Conservation (phyloP, 35 echinoderm and acorn worm genomes). For the Lytechinus variegatus region DNA sequence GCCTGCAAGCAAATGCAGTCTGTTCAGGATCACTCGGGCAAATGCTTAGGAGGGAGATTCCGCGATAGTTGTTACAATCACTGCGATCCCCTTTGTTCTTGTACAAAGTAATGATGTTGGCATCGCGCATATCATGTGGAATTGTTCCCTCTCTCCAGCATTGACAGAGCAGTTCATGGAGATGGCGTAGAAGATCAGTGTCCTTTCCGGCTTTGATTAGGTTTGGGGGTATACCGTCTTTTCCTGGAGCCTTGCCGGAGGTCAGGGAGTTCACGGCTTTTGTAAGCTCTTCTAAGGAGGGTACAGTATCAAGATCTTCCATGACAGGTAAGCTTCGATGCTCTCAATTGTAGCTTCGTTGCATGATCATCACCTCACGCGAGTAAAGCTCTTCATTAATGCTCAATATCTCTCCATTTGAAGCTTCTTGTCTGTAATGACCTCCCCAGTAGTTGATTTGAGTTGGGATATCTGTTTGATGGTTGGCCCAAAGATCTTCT, state of each 20-base stretch:
- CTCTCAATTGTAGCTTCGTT: constrained; percentile 28
- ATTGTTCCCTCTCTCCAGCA: no score
- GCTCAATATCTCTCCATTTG: constrained; percentile 48
- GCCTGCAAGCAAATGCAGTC: no score
- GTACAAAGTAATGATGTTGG: constrained; percentile 46
- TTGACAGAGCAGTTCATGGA: constrained; percentile 60
- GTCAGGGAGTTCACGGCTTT: neutral
- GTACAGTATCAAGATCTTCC: constrained; percentile 66
- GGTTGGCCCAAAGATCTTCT: no score
- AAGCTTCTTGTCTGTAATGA: no score
- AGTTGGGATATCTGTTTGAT: no score
- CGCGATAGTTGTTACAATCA: no score
- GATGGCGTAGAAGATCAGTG: constrained; percentile 41
- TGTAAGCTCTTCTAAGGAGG: constrained; percentile 65
- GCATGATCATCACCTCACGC: neutral
- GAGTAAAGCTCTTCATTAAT: no score
- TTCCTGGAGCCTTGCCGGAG: constrained; percentile 47
- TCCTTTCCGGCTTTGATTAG: constrained; percentile 63
- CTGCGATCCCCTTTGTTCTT: constrained; percentile 71
- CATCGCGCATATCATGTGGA: no score
- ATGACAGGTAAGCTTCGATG: constrained; percentile 56
- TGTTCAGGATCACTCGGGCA: no score
- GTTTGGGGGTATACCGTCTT: constrained; percentile 55
- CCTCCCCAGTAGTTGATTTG: no score
- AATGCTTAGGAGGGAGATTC: neutral